These are phyloP conservation scores for Harpalus rubripes DNA, from an alignment of 2,888 invertebrate genomes.

Conservation along the genomic window DNA sequence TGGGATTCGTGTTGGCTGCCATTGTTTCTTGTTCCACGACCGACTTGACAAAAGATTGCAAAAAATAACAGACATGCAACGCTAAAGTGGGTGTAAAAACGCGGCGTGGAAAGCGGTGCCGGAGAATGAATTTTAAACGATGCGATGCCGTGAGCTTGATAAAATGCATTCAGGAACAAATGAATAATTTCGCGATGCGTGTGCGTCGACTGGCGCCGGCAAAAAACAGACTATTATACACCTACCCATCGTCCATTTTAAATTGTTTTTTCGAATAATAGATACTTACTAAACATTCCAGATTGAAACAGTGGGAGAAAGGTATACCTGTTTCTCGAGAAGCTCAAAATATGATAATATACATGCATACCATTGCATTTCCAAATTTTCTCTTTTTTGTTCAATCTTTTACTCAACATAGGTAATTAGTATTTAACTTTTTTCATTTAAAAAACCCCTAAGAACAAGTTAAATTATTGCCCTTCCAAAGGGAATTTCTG, in stretches of 20 bases:
- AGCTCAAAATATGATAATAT: too few relatives aligned
- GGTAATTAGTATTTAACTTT: too few relatives aligned
- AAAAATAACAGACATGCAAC: slow-evolving; percentile 59
- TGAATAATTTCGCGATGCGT: slow-evolving; percentile 54
- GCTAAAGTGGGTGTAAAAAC: slow-evolving; percentile 57
- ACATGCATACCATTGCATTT: too few relatives aligned
- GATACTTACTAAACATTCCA: too few relatives aligned
- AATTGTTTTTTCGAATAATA: too few relatives aligned
- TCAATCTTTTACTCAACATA: too few relatives aligned
- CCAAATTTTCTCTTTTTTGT: too few relatives aligned
- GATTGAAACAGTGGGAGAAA: too few relatives aligned
- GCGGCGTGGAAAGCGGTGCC: neutral
- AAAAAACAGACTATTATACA: neutral
- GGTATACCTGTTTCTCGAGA: too few relatives aligned
- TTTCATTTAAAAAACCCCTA: too few relatives aligned
- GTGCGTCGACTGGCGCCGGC: slow-evolving; percentile 15
- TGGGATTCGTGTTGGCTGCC: slow-evolving; percentile 62
- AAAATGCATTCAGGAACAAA: slow-evolving; percentile 61
- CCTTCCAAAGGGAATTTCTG: too few relatives aligned
- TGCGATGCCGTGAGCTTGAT: slow-evolving; percentile 54
- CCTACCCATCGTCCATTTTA: neutral
- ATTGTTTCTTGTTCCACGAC: slow-evolving; percentile 64
- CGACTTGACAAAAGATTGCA: slow-evolving; percentile 65
- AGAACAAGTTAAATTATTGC: too few relatives aligned
- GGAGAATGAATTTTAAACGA: slow-evolving; percentile 61